Evolutionary conservation across 2,113 vertebrate species (phyloP).

Genomic region (Noturus placidus): DNA sequence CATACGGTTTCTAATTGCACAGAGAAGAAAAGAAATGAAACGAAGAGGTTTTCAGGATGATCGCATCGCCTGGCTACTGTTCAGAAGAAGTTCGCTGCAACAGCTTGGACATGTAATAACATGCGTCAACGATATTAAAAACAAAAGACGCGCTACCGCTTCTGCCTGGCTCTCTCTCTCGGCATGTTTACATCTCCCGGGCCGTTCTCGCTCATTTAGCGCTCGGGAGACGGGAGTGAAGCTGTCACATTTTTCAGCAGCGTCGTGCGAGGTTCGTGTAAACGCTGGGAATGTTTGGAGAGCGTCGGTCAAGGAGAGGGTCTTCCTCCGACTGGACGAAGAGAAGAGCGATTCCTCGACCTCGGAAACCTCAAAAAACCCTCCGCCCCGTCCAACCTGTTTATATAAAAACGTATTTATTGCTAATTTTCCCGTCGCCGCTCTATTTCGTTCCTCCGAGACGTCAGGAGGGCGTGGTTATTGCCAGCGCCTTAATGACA

Average conservation of each 20-base stretch:
- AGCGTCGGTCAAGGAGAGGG: constrained; percentile 19
- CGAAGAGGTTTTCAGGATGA: background rate
- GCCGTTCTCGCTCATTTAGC: constrained; percentile 52
- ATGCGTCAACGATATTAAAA: constrained; percentile 54
- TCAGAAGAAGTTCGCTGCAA: constrained; percentile 47
- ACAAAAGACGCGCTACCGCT: constrained; percentile 53
- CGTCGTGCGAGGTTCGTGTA: constrained; percentile 47
- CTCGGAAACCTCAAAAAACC: background rate
- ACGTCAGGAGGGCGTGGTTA: background rate
- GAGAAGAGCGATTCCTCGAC: background rate
- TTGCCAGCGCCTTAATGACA: background rate
- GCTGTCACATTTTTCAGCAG: constrained; percentile 41
- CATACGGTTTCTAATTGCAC: background rate
- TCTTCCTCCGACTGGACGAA: constrained; percentile 33
- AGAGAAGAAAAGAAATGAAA: background rate
- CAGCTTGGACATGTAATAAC: constrained; percentile 61
- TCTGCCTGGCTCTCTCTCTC: constrained; percentile 47
- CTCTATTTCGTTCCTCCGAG: background rate
- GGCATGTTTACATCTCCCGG: constrained; percentile 54
- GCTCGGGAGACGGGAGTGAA: constrained; percentile 34
- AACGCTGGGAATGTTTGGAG: constrained; percentile 54
- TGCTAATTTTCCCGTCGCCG: background rate
- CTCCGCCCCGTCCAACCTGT: background rate
- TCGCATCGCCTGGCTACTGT: constrained; percentile 53
- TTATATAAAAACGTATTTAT: too few relatives aligned